Percentiles rank a stretch among this genome's conserved stretches.
phyloP scores from a whole-genome alignment of 2,113 vertebrate genomes.

The Lagopus muta region DNA sequence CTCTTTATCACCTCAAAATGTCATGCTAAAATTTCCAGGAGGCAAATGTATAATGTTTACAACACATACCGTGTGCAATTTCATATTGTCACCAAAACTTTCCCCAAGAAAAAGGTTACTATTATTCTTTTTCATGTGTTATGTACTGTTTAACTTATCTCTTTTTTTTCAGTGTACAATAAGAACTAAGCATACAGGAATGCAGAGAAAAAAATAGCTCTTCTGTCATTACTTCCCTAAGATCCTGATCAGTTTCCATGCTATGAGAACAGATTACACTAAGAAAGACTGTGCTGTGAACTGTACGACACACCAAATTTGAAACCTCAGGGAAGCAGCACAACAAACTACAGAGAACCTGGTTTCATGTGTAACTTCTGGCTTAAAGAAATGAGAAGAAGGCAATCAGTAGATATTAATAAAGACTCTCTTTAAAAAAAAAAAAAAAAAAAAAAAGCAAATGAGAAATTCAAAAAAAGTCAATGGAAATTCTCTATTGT shows the following conservation, averaged over 20 bases:
- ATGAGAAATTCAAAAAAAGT: background rate
- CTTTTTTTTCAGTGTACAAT: background rate
- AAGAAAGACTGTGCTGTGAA: slow-evolving; percentile 27
- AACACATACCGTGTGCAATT: background rate
- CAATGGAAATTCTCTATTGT: background rate
- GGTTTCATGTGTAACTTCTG: slow-evolving; percentile 13
- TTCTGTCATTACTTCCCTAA: background rate
- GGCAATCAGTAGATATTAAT: background rate
- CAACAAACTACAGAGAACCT: background rate
- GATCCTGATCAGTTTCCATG: background rate
- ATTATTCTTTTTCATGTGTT: background rate
- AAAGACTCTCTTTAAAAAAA: background rate
- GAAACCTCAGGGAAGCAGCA: background rate
- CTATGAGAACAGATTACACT: background rate
- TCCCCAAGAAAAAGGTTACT: background rate
- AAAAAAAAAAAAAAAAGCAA: background rate
- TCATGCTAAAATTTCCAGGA: background rate
- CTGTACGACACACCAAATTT: slow-evolving; percentile 5
- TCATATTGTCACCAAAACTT: background rate
- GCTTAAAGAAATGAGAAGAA: slow-evolving; percentile 22
- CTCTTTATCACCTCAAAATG: background rate
- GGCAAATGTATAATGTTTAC: fast-evolving
- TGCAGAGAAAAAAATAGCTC: background rate
- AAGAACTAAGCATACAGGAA: background rate
- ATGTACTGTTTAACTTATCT: background rate